Conservation (phyloP, 1,140 invertebrate genomes). For the Trichonephila clavipes region DNA sequence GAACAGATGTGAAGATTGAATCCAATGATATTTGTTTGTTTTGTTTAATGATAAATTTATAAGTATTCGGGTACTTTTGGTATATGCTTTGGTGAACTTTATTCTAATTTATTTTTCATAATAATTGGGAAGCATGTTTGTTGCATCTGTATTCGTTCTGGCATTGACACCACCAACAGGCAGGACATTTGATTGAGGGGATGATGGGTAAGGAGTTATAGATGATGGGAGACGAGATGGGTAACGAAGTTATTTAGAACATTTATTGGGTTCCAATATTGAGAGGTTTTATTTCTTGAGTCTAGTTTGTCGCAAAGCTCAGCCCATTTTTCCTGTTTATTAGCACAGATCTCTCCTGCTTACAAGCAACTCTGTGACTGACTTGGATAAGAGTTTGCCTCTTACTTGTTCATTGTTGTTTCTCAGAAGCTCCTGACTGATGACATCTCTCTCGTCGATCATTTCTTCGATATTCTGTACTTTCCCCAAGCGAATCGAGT, state of each 20-base stretch:
- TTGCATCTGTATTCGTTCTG: neutral
- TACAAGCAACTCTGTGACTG: no score
- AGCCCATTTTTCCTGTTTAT: neutral
- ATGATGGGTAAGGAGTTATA: no score
- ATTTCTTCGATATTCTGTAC: neutral
- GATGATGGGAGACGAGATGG: no score
- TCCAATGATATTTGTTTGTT: neutral
- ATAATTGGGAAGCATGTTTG: slow-evolving; percentile 11
- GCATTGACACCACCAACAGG: neutral
- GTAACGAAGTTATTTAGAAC: neutral
- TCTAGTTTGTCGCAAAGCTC: slow-evolving; percentile 13
- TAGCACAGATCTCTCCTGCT: no score
- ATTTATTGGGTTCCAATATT: slow-evolving; percentile 4
- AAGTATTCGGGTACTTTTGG: neutral
- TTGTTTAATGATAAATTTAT: no score
- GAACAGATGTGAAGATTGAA: neutral
- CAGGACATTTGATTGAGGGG: neutral
- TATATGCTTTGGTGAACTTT: neutral
- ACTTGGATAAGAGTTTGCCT: no score
- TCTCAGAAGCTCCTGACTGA: neutral
- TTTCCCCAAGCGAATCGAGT: slow-evolving; percentile 30
- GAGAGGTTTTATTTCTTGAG: neutral
- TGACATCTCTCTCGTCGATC: slow-evolving; percentile 7
- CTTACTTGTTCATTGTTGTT: no score
- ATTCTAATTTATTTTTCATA: slow-evolving; percentile 34